phyloP scores from a whole-genome alignment of 2,888 invertebrate genomes.

The Euplagia quadripunctaria region DNA sequence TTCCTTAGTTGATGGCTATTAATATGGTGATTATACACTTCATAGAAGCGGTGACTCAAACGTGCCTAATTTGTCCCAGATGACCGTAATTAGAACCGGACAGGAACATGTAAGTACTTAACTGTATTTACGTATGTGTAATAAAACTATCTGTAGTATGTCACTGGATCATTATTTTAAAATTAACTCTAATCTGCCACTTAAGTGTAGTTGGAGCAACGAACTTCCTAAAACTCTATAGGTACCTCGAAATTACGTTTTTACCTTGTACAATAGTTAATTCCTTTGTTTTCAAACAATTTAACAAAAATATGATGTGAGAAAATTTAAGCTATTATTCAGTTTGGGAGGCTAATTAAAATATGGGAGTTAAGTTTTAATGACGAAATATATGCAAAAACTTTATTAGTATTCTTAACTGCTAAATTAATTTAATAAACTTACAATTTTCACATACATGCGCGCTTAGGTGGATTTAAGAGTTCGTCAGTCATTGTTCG shows the following conservation, averaged over 20 bases:
- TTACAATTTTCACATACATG: conserved; percentile 54
- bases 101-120: conserved; percentile 5
- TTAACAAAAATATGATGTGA: conserved; percentile 58
- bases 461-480: conserved; percentile 56
- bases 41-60: conserved; percentile 22
- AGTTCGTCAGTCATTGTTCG: conserved; percentile 61
- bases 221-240: conserved; percentile 74
- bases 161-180: conserved; percentile 79
- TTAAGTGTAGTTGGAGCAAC: conserved; percentile 70
- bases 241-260: conserved; percentile 61
- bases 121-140: conserved; percentile 9
- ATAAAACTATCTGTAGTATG: conserved; percentile 48
- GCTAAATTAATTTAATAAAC: conserved; percentile 54
- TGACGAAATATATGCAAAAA: conserved; percentile 59
- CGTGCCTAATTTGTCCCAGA: conserved; percentile 12
- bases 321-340: conserved; percentile 60
- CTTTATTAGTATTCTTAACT: conserved; percentile 62
- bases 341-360: conserved; percentile 60
- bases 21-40: conserved; percentile 16
- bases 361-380: conserved; percentile 51
- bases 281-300: conserved; percentile 71
- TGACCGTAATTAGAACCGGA: conserved; percentile 26
- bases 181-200: conserved; percentile 81
- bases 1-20: conserved; percentile 25
- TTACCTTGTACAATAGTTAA: conserved; percentile 65